Base-by-base conservation (phyloP, 2,888 invertebrate species). In the Nebria brevicollis region DNA sequence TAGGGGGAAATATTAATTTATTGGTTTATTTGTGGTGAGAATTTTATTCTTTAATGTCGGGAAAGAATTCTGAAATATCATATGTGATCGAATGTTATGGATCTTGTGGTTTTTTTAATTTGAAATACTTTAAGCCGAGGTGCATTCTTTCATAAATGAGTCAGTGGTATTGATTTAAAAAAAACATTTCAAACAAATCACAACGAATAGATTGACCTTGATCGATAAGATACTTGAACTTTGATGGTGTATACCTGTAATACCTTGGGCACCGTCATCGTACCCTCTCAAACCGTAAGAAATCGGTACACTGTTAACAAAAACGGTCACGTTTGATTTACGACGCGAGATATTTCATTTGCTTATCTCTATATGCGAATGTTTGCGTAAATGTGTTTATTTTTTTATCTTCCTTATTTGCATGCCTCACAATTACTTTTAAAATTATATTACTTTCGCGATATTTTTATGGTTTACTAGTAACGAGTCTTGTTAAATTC, bases 241-340 rank as follows among this genome's bases (percentile, higher is more conserved):
- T 7, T 70, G 20, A 15, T 26, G 11, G 11, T 15, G 5, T 7
- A 13, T 68, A 70, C 70, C 70, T 70, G 70, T 70, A 70, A 25
- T 25, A 54, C 78, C 34, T 34, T 34, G 6, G 34, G 20, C 41
- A 34, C 34, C 34, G 25, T 54, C 78, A 11, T 65, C 78, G 72
- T 34, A 54, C 34, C 80, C 72, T 80, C 70, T 54, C 54, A 54
- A 70, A 73, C 75, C 41, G 54, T 65, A 64, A 70, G 64, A 75
- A 78, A 77, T 73, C 41, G 41, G 54, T 70, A 80, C 80, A 80
- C 80, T 80, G 80, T 80, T 80, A 75, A 20, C 43, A 70, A 80
- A 70, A 80, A 80, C 70, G 80, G 11, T 11, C 20, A 15, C 11
- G 10, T 75, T 54, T 75, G 43, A 54, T 54, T 75, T 54, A 75